Percentiles rank a stretch among this genome's conserved stretches.
Evolutionary conservation across 2,888 invertebrate genomes (phyloP).

Genomic region (Erebia epiphron): DNA sequence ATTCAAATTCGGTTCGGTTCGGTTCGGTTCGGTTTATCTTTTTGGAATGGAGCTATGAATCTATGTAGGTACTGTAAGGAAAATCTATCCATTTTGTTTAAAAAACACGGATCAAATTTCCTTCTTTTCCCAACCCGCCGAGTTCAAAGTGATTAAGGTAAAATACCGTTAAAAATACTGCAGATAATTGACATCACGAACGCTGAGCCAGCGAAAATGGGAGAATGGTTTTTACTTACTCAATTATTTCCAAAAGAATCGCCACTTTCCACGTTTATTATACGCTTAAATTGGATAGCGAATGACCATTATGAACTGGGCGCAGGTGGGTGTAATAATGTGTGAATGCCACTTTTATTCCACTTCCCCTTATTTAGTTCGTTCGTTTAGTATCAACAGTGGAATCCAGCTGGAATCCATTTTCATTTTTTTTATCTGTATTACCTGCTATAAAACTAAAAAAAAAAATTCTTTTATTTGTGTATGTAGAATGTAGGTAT

Average conservation of each 20-base stretch:
- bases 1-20: no score
- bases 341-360: constrained; percentile 22
- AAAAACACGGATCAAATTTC: constrained; percentile 8
- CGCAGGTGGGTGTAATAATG: constrained; percentile 26
- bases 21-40: no score
- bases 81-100: constrained; percentile 5
- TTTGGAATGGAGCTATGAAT: no score
- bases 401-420: not conserved
- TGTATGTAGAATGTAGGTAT: not conserved
- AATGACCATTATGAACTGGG: constrained; percentile 26
- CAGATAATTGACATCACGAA: constrained; percentile 26
- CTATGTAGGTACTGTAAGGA: not conserved
- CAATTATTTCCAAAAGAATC: constrained; percentile 30
- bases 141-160: constrained; percentile 20
- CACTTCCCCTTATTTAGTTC: not conserved
- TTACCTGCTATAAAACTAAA: not conserved
- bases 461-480: not conserved
- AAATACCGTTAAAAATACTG: constrained; percentile 17
- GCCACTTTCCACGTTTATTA: constrained; percentile 25
- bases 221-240: constrained; percentile 27
- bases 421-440: constrained; percentile 3
- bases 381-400: constrained; percentile 7
- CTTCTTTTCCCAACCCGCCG: not conserved
- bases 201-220: constrained; percentile 19
- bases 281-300: constrained; percentile 28